These are phyloP conservation scores for Arctopsyche grandis DNA, from an alignment of 1,140 invertebrate genomes.

Conservation along the genomic window DNA sequence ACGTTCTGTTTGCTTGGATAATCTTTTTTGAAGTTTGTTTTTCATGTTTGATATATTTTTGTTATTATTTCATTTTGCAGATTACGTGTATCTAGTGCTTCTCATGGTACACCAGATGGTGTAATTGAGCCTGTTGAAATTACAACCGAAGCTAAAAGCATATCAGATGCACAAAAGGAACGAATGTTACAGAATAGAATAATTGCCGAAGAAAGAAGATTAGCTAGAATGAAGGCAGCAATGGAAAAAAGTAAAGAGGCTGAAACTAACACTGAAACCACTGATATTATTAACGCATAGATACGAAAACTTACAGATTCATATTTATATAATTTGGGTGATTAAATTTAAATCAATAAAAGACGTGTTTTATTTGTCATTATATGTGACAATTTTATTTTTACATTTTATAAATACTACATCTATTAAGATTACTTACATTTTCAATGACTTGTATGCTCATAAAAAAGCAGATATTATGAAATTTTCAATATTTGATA, in stretches of 20 bases:
- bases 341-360: background rate
- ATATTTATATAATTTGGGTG: background rate
- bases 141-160: constrained; percentile 35
- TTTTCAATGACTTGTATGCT: too few species aligned
- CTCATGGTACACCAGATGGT: too few species aligned
- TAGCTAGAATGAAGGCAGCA: constrained; percentile 40
- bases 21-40: background rate
- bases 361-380: background rate
- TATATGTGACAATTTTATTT: background rate
- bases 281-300: background rate
- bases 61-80: too few species aligned
- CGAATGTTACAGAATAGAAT: constrained; percentile 62
- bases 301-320: background rate
- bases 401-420: constrained; percentile 1
- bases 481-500: too few species aligned
- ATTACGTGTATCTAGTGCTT: too few species aligned
- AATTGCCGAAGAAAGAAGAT: constrained; percentile 62
- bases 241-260: constrained; percentile 25
- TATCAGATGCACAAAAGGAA: constrained; percentile 62
- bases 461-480: too few species aligned
- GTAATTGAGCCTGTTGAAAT: background rate
- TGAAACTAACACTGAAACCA: constrained; percentile 1
- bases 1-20: background rate
- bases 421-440: background rate
- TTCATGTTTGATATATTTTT: background rate